Evolutionary conservation across 1,140 invertebrate species (phyloP), one percentile per base, ranked within the genome.

Genomic region (Drosophila santomea): DNA sequence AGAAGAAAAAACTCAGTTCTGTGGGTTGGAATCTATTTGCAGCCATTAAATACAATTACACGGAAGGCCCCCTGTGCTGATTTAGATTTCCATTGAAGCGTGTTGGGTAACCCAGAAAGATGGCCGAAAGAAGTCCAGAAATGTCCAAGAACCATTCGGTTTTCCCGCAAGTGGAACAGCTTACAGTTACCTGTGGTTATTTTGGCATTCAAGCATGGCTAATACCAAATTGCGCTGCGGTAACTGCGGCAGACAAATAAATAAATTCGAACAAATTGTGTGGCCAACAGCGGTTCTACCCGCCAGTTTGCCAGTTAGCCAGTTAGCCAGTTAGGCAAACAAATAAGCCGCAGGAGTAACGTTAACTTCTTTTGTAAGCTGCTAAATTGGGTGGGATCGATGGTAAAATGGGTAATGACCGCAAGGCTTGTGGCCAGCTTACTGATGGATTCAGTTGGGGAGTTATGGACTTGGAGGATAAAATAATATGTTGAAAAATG

Each of bases 11-110:
- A 14, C 38, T n/a, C 14, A 38, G 11, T 25, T 7, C 35, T 48
- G 44, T 15, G 59, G 51, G 57, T 15, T 8, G 47, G 57, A 23
- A 75, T 64, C 61, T 66, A 62, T 72, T 41, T 61, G 55, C 59
- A 60, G 35, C 67, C 76, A 84, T 86, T 86, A 89, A 86, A 86
- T 55, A 72, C 83, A 83, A 86, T 86, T 86, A 86, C 83, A 62
- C 48, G 66, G 51, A 32, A 32, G 57, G 54, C 68, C 69, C 17
- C 79, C 51, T 62, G 36, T 52, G 58, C 57, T 67, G 52, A 61
- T 58, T 74, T 80, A 69, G 62, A 62, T 74, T 79, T 76, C 67
- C 76, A 83, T 79, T 83, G 72, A 79, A 62, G 83, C 73, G 44
- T 77, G 60, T 50, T 62, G 47, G 47, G 56, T 63, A 54, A 51